Base-by-base conservation (phyloP, 2,888 invertebrate genomes). In the Synergus japonicus region DNA sequence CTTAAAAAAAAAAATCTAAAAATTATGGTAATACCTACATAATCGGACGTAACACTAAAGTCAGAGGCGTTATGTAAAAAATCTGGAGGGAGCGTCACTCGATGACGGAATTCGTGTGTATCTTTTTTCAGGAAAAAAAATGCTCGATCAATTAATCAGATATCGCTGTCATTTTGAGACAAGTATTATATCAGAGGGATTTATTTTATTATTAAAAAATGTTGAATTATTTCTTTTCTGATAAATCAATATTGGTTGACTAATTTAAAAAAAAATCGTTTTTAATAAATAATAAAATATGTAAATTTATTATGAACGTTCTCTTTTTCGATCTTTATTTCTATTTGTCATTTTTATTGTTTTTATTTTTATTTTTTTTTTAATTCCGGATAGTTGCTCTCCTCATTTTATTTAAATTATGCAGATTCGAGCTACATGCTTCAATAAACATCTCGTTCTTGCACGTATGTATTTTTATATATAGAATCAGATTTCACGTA, bases 361-460 rank as follows among this genome's bases (percentile, higher is more conserved):
- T 29, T 69, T 46, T 46, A 29, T 66, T 67, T 67, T 12, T 4
- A 60, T 22, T 18, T 60, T 49, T 54, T 73, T 29, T 29, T 29
- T 29, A 29, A 73, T 37, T 73, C n/a, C 8, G 37, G 49, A 7
- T 54, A 73, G n/a, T 54, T 54, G 37, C 49, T 73, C 49, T 54
- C 37, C 7, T 9, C 13, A 54, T 37, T 73, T 37, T 37, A 37
- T 37, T 73, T 54, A 37, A 54, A 73, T 73, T n/a, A 54, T 73
- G 54, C 54, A 29, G 37, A 37, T 54, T 73, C 15, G 69, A 13
- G 69, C 15, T 69, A 37, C 46, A 49, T 69, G 69, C 73, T 73
- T 73, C 73, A 73, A 54, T 73, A 73, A 69, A 46, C 69, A 69
- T 22, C 69, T 69, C 49, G 69, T 46, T 69, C 69, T 69, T 49